Evolutionary conservation across 2,888 invertebrate genomes (phyloP).

Genomic region (Hyposoter dolosus): DNA sequence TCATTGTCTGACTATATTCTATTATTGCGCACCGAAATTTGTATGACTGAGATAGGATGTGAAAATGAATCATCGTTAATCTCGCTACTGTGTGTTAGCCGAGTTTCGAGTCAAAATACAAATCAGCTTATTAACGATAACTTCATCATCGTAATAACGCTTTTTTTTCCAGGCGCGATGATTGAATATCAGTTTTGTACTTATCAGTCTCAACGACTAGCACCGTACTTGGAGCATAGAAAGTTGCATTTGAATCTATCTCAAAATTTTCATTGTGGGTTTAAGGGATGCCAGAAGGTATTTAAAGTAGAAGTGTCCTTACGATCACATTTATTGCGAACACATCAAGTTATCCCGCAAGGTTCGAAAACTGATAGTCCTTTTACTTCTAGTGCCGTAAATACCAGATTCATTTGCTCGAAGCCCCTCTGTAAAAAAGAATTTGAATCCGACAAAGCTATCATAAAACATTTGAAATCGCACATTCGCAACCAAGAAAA

Average conservation of each 20-base stretch:
- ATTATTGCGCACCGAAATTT: too few species aligned
- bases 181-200: constrained; percentile 27
- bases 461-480: constrained; percentile 49
- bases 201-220: constrained; percentile 8
- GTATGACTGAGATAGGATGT: too few species aligned
- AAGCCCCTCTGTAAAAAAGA: constrained; percentile 7
- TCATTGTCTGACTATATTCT: too few species aligned
- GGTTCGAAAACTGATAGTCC: neutral
- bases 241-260: constrained; percentile 21
- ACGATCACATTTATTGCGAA: constrained; percentile 23
- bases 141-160: neutral
- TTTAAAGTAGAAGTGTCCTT: constrained; percentile 19
- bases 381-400: neutral
- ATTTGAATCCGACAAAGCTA: constrained; percentile 7
- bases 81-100: too few species aligned
- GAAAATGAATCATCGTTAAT: too few species aligned
- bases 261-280: constrained; percentile 28
- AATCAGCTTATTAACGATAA: too few species aligned
- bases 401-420: constrained; percentile 18
- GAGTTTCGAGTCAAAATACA: too few species aligned
- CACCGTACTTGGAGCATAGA: constrained; percentile 34
- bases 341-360: constrained; percentile 1
- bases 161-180: constrained; percentile 20
- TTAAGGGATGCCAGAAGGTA: constrained; percentile 18
- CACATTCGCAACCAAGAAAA: constrained; percentile 54